Base-by-base conservation (phyloP, 2,113 vertebrate species). In the Microtus pennsylvanicus region DNA sequence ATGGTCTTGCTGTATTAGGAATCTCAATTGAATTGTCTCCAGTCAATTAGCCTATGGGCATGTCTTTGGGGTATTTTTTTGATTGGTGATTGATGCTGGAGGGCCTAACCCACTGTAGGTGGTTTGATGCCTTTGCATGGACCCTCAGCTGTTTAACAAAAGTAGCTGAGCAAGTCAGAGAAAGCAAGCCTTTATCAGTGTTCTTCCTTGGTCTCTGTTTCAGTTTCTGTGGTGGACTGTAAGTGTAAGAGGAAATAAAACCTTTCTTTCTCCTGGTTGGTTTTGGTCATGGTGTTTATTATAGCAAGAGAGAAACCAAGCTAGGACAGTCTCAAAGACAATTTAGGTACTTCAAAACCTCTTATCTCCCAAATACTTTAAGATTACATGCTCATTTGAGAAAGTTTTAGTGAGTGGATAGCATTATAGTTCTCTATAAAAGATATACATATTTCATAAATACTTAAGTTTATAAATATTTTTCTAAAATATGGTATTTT, bases 381-480 rank as follows among this genome's bases (percentile, higher is more conserved):
- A 70, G 72, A 74, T 26, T 94, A 14, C 4, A 45, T 72, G 83
- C n/a, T 93, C 3, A 78, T 42, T 17, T 74, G 16, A 94, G 45
- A 80, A 8, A 67, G 14, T 86, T 33, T 74, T 90, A 90, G 33
- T 93, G 69, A 94, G 24, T 87, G 69, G 78, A 70, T 70, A 87
- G 24, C 28, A 67, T 91, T 89, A 50, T 81, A 19, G 83, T 72
- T 7, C 16, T 1, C 19, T 17, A 30, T 83, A 67, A 93, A 95
- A 90, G 38, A 85, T 69, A 83, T 89, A 10, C 35, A 61, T 4
- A 65, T 7, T 76, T 90, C 65, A 95, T 83, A 86, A 83, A 77
- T 74, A 87, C 47, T 93, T 95, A 95, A n/a, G 1, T 72, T 85
- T 88, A 77, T 94, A 80, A 85, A 38, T 83, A 35, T 22, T 88